Evolutionary conservation across 1,140 invertebrate genomes (phyloP), one percentile per base, ranked within the genome.

Genomic region (Lordiphosa stackelbergi): DNA sequence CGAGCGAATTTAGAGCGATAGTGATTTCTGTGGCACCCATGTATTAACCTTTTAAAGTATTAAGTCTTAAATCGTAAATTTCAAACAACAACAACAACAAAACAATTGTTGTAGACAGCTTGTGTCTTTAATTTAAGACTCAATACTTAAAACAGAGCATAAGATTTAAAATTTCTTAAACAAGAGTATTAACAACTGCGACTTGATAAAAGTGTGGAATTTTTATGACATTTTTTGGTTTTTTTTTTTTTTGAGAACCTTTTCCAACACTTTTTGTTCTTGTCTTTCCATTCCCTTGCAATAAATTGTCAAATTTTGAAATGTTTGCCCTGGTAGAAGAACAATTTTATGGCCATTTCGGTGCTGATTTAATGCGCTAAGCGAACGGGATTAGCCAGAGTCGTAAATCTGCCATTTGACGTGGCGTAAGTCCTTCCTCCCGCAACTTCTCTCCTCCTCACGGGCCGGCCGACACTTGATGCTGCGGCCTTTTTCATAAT

Each of bases 291-390:
- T 36, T n/a, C 13, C 34, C 45, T 22, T 53, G 74, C 43, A 57
- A 79, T 79, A 79, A 79, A 79, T 79, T 81, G 74, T 75, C 66
- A 68, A 79, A 81, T 79, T 71, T 74, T 74, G 60, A 73, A 79
- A 66, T 79, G 74, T 70, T 75, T 62, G 71, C 42, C 46, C 57
- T 77, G 68, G 53, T 43, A 51, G 49, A 41, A 57, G 57, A 59
- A 66, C 66, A 66, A 60, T 79, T 79, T 79, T 81, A 81, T 81
- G 66, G 75, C 75, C 57, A 74, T 79, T 79, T 81, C 63, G 56
- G 62, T 73, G 65, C 69, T 79, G 73, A 79, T 77, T 77, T 77
- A 77, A 73, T 77, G 73, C 66, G 53, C 70, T 77, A 73, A 77
- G 73, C 66, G 70, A 60, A 52, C 37, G 38, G 77, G 75, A 79